Conservation (phyloP, 2,888 invertebrate genomes). For the Caenorhabditis sp. region DNA sequence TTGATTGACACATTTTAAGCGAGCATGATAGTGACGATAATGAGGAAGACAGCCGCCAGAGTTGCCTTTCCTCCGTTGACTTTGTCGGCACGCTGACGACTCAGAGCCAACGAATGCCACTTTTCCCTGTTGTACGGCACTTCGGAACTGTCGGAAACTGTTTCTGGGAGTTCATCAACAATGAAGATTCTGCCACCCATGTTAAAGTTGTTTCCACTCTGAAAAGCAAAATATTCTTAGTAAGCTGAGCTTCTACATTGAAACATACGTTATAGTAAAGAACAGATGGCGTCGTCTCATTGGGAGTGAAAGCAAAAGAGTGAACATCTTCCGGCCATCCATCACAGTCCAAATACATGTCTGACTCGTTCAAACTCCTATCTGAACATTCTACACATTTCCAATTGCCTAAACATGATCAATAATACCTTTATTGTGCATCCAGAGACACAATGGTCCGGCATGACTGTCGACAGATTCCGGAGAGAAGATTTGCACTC, state of each 20-base stretch:
- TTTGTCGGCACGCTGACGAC: constrained; percentile 55
- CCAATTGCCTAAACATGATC: neutral
- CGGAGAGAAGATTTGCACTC: constrained; percentile 67
- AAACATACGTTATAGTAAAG: constrained; percentile 87
- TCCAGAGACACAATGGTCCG: constrained; percentile 90
- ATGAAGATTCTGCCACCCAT: constrained; percentile 97
- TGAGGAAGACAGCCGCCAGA: constrained; percentile 41
- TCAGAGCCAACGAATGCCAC: constrained; percentile 63
- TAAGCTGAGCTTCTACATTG: neutral
- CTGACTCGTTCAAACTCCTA: constrained; percentile 83
- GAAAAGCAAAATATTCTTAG: constrained; percentile 82
- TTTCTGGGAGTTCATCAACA: constrained; percentile 87
- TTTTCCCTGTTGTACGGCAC: constrained; percentile 75
- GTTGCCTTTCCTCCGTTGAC: constrained; percentile 52
- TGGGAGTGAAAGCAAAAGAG: constrained; percentile 88
- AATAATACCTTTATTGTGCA: constrained; percentile 87
- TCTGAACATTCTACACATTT: constrained; percentile 75
- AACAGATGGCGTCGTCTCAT: constrained; percentile 90
- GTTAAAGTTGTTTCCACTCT: constrained; percentile 94
- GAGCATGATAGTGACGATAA: constrained; percentile 45
- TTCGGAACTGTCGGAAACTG: constrained; percentile 75
- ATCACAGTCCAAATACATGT: constrained; percentile 86
- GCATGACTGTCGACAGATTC: constrained; percentile 84
- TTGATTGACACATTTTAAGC: constrained; percentile 22
- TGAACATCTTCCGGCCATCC: constrained; percentile 64